A percentile compares a stretch with the other conserved stretches of the same genome.
These are phyloP conservation scores for Siphonodentalium dalli DNA, from an alignment of 2,888 invertebrate genomes.

Conservation along the genomic window DNA sequence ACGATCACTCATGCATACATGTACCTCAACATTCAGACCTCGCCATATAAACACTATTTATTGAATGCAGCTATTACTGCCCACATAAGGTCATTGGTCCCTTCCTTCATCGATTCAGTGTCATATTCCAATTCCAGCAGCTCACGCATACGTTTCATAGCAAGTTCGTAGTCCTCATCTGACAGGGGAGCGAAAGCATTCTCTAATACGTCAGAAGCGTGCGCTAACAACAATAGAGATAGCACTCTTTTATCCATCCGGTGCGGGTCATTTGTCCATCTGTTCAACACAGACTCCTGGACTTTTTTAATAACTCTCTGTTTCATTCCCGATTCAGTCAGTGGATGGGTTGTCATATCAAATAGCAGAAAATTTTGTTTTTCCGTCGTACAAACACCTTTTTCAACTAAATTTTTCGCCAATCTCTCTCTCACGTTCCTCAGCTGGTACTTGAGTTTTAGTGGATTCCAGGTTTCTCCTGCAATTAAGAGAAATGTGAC, in stretches of 20 bases:
- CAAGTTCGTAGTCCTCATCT: constrained; percentile 93
- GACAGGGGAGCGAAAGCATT: constrained; percentile 98
- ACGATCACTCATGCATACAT: too few relatives aligned
- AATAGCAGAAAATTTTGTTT: constrained; percentile 99
- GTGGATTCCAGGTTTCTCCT: constrained; percentile 99
- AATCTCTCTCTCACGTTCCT: constrained; percentile 98
- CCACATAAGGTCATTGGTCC: constrained; percentile 86
- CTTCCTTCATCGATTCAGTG: constrained; percentile 85
- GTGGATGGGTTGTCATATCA: constrained; percentile 99
- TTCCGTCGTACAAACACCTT: constrained; percentile 97
- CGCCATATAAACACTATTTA: too few relatives aligned
- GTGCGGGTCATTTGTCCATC: constrained; percentile 95
- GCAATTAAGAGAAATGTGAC: constrained; percentile 26
- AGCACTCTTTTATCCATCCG: constrained; percentile 95
- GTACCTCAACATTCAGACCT: too few relatives aligned
- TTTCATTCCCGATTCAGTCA: constrained; percentile 94
- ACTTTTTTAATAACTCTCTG: constrained; percentile 92
- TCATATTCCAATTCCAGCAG: constrained; percentile 97
- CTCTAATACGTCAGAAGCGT: constrained; percentile 98
- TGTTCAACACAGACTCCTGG: constrained; percentile 93
- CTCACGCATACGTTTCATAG: constrained; percentile 95
- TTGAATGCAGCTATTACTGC: constrained; percentile 98
- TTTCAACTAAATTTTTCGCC: constrained; percentile 99
- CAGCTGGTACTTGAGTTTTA: constrained; percentile 96
- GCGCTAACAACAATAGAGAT: constrained; percentile 92